phyloP scores from a whole-genome alignment of 2,888 invertebrate species.

The Druceiella hillmani region DNA sequence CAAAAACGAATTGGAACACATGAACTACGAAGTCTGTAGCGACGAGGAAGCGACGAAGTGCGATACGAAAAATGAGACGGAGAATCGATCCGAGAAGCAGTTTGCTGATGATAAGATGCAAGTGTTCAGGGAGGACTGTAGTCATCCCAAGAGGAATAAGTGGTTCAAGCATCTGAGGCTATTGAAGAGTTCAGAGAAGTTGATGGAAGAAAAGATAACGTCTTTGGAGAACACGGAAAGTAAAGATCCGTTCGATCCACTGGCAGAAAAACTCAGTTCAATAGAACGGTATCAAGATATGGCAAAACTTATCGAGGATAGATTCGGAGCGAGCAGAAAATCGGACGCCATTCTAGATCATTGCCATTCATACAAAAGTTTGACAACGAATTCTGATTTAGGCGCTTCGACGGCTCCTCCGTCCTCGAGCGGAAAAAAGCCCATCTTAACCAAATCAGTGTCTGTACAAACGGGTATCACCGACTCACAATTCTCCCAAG shows the following conservation, averaged over 20 bases:
- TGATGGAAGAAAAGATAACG: constrained; percentile 43
- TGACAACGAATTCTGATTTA: constrained; percentile 50
- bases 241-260: constrained; percentile 54
- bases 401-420: constrained; percentile 42
- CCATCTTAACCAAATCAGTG: constrained; percentile 46
- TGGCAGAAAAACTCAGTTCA: constrained; percentile 60
- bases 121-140: constrained; percentile 46
- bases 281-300: constrained; percentile 68
- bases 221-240: constrained; percentile 39
- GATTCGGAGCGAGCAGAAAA: constrained; percentile 51
- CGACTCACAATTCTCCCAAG: constrained; percentile 37
- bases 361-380: constrained; percentile 48
- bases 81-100: constrained; percentile 31
- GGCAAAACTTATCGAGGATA: constrained; percentile 64
- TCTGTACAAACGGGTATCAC: constrained; percentile 50
- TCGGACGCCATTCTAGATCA: constrained; percentile 46
- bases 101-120: constrained; percentile 48
- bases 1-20: constrained; percentile 59
- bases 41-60: constrained; percentile 45
- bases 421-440: constrained; percentile 46
- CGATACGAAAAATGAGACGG: constrained; percentile 35
- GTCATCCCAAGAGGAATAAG: constrained; percentile 53
- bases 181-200: constrained; percentile 42
- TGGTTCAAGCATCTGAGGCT: constrained; percentile 61
- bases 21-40: constrained; percentile 53